Evolutionary conservation across 2,797 vertebrate species (phyloP), one percentile per base, ranked within the genome.

Genomic region (Mormyrops boulengeri): DNA sequence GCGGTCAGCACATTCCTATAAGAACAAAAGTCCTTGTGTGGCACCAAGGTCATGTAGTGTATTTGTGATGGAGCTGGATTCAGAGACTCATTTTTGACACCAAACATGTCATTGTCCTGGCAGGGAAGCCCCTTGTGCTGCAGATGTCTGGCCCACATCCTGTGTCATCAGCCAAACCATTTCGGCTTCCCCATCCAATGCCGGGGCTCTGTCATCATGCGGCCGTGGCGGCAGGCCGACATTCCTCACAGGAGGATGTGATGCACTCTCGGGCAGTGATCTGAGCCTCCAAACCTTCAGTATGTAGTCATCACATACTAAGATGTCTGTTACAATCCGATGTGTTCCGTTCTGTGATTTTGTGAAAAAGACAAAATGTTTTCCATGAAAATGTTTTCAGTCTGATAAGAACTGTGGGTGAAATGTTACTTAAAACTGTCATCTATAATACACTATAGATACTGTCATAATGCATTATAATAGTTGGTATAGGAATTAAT

Each of bases 121-220:
- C 84, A 89, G 84, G 89, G 89, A 73, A 34, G 47, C 60, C 84
- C 44, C 55, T 66, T 8, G 49, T 52, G 60, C 89, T 73, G 60
- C 89, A 89, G 84, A 89, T 89, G 89, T 89, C 89, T 89, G 89
- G 89, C 89, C 84, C 82, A 44, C 84, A 86, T 89, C 89, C 89
- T 41, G 84, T 53, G 89, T 44, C 84, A 89, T 53, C 84, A 60
- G 89, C 89, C 89, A 73, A 89, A 50, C 84, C 89, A 19, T 44
- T 73, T 60, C 22, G 66, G 44, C 49, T 14, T 53, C 60, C 44
- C 80, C 38, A 53, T 84, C 82, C 57, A 53, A 6, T 44, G 44
- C 41, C 2, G 60, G 19, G 7, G 22, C 60, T 34, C 57, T 17
- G 84, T 69, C 60, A 17, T 30, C 55, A 12, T 69, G 41, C 38